Base-by-base conservation (phyloP, 2,797 vertebrate genomes). In the Neosalanx taihuensis region DNA sequence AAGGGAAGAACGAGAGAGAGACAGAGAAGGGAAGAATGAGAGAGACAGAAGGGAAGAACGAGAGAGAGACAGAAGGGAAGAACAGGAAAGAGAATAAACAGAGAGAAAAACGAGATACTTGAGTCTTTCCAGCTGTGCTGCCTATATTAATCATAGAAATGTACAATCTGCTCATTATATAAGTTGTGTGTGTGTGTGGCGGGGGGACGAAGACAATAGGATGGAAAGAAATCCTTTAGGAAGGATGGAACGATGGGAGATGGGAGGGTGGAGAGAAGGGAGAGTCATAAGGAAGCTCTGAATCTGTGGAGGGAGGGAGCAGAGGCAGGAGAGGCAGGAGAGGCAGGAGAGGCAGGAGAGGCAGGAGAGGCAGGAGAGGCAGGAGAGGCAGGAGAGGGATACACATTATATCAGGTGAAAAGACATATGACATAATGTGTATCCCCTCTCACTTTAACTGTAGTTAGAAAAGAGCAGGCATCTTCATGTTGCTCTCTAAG, bases 261-360 rank as follows among this genome's bases (percentile, higher is more conserved):
- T 26, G 12, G 17, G 7, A 6, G 60, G 49, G 59, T 62, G 35
- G 2, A 37, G 75, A 18, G 26, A 74, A 67, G 72, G 70, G 74
- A 41, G 37, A 10, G 2, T 41, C 37, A 41, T 41, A 9, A 41
- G 53, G 53, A n/a, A 17, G 4, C 6, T 4, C 13, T n/a, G n/a
- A 6, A 33, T 5, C 6, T 31, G 26, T 9, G 15, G 6, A 61
- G 2, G 29, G 60, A 61, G 5, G 2, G 29, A 30, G 23, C n/a
- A 7, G 59, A 26, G 59, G 20, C 23, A 59, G 18, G 20, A 5
- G 7, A 4, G 30, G 7, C 31, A 31, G 15, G 10, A 61, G n/a
- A 20, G 58, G 56, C 10, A 6, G 31, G 67, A 60, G n/a, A n/a
- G n/a, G n/a, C n/a, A 56, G 12, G 66, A 70, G 68, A 6, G 57